These are phyloP conservation scores for Drosophila murphyi DNA, from an alignment of 1,140 invertebrate species.

Conservation along the genomic window DNA sequence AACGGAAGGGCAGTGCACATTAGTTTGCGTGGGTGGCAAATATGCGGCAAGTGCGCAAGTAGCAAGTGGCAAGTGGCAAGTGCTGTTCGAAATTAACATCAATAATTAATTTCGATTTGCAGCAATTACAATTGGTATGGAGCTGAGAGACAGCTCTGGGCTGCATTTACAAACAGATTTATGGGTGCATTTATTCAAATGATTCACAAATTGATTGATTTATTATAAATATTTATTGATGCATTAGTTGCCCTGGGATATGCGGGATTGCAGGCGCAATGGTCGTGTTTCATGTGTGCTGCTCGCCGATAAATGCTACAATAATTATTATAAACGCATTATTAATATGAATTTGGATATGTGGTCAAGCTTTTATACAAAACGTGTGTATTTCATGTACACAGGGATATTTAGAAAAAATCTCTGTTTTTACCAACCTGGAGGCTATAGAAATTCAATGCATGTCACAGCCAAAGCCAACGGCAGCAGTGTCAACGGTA, in stretches of 20 bases:
- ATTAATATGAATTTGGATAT: constrained; percentile 31
- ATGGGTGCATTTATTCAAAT: constrained; percentile 50
- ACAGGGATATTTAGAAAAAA: constrained; percentile 79
- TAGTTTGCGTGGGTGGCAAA: constrained; percentile 33
- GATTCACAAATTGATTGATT: constrained; percentile 73
- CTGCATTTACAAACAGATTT: constrained; percentile 41
- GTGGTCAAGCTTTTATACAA: constrained; percentile 27
- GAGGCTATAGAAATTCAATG: constrained; percentile 69
- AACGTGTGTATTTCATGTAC: constrained; percentile 38
- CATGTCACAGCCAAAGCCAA: constrained; percentile 63
- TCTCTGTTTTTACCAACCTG: constrained; percentile 76
- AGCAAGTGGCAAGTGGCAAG: constrained; percentile 39
- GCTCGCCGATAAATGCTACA: constrained; percentile 51
- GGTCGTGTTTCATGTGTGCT: constrained; percentile 13
- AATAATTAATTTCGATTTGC: constrained; percentile 81
- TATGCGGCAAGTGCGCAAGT: constrained; percentile 5
- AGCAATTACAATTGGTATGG: constrained; percentile 58
- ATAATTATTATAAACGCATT: constrained; percentile 61
- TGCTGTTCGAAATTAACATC: constrained; percentile 72
- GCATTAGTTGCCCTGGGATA: constrained; percentile 27
- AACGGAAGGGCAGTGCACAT: constrained; percentile 56
- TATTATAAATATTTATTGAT: constrained; percentile 63
- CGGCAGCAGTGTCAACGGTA: constrained; percentile 62
- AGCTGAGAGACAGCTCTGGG: background rate
- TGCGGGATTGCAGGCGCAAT: background rate